Percentiles rank a stretch among this genome's conserved stretches.
Conservation (phyloP, 1,140 invertebrate species). For the Drosophila mayri region DNA sequence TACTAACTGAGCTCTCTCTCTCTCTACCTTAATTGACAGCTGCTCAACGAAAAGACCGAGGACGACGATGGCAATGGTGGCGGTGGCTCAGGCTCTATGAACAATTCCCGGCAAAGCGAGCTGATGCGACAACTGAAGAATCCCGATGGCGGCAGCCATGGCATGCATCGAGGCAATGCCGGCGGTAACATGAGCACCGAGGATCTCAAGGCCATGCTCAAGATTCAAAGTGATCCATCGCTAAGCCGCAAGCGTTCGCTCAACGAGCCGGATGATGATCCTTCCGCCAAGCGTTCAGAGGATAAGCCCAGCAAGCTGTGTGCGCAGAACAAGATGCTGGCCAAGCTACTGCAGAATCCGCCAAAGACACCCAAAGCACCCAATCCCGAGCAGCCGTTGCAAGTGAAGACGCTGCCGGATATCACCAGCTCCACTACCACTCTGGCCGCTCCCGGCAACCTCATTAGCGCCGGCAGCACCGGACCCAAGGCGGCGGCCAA, state of each 20-base stretch:
- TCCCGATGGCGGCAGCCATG: slow-evolving; percentile 85
- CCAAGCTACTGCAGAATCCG: slow-evolving; percentile 92
- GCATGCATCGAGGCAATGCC: slow-evolving; percentile 86
- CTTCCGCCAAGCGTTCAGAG: slow-evolving; percentile 86
- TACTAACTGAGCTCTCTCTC: not conserved
- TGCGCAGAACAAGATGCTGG: slow-evolving; percentile 94
- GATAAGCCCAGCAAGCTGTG: slow-evolving; percentile 89
- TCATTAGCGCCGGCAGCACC: slow-evolving; percentile 67
- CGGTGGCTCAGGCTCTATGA: slow-evolving; percentile 24
- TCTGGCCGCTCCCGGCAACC: slow-evolving; percentile 64
- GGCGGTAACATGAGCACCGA: slow-evolving; percentile 78
- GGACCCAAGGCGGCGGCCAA: slow-evolving; percentile 69
- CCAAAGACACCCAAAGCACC: slow-evolving; percentile 87
- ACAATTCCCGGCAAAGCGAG: slow-evolving; percentile 89
- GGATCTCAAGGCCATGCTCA: slow-evolving; percentile 82
- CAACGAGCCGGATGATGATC: slow-evolving; percentile 88
- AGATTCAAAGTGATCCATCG: slow-evolving; percentile 86
- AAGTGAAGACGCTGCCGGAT: slow-evolving; percentile 86
- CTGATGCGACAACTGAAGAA: slow-evolving; percentile 92
- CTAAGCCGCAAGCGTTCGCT: slow-evolving; percentile 89
- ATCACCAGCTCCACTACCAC: slow-evolving; percentile 86
- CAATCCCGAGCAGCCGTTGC: slow-evolving; percentile 89
- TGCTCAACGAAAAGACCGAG: slow-evolving; percentile 93
- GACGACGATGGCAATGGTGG: slow-evolving; percentile 88
- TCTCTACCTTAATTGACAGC: slow-evolving; percentile 85